phyloP scores from a whole-genome alignment of 1,140 invertebrate genomes.

The Mamestra configurata region DNA sequence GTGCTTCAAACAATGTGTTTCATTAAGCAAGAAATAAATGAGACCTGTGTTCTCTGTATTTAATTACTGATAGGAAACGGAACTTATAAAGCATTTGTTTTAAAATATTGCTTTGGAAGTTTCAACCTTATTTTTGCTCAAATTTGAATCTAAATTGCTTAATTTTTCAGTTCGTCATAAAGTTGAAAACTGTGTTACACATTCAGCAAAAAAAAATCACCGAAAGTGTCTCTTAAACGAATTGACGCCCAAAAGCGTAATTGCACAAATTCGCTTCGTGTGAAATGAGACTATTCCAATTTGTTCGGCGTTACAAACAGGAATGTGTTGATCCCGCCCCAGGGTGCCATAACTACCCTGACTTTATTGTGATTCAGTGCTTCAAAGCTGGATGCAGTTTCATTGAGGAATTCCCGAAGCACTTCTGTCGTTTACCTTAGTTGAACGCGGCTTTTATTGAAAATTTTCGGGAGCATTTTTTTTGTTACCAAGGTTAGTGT shows the following conservation, averaged over 20 bases:
- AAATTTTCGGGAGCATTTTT: slow-evolving; percentile 18
- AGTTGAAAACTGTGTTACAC: slow-evolving; percentile 17
- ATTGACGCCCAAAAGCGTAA: slow-evolving; percentile 32
- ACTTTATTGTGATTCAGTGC: slow-evolving; percentile 33
- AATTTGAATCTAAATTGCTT: not conserved
- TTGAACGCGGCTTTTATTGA: slow-evolving; percentile 21
- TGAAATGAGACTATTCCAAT: slow-evolving; percentile 45
- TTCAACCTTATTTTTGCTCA: not conserved
- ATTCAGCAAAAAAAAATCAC: not conserved
- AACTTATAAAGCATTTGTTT: slow-evolving; percentile 12
- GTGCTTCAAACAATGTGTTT: slow-evolving; percentile 39
- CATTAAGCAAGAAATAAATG: slow-evolving; percentile 36
- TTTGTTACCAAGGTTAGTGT: too few species aligned
- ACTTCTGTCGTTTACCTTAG: slow-evolving; percentile 23
- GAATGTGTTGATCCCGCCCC: slow-evolving; percentile 38
- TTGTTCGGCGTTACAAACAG: slow-evolving; percentile 37
- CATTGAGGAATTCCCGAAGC: slow-evolving; percentile 36
- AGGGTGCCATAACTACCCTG: slow-evolving; percentile 1
- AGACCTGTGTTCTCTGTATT: slow-evolving; percentile 11
- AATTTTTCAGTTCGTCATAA: not conserved
- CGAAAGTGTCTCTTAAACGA: slow-evolving; percentile 15
- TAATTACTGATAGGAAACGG: slow-evolving; percentile 24
- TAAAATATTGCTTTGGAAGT: not conserved
- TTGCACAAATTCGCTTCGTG: slow-evolving; percentile 30
- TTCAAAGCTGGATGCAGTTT: slow-evolving; percentile 26